A percentile compares a stretch with the other conserved stretches of the same genome.
Conservation (phyloP, 2,888 invertebrate species). For the Rhaphigaster nebulosa region DNA sequence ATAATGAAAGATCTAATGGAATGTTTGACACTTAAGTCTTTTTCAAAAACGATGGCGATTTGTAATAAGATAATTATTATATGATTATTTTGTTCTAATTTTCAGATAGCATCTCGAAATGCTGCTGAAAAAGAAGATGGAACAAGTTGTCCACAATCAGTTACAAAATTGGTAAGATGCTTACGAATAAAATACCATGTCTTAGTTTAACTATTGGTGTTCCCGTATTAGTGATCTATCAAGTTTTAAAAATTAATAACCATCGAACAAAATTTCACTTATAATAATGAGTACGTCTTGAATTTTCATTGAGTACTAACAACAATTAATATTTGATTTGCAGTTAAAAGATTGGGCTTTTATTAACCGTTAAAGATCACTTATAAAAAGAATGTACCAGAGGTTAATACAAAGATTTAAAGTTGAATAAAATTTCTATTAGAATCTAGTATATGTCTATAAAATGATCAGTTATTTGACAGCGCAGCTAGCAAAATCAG, state of each 20-base stretch:
- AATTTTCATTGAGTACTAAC: neutral
- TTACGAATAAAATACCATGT: neutral
- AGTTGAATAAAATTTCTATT: neutral
- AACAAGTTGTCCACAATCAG: neutral
- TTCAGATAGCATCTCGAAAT: constrained; percentile 65
- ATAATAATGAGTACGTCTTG: too few species aligned
- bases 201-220: neutral
- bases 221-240: neutral
- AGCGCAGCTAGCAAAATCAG: neutral
- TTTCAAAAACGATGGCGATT: too few species aligned
- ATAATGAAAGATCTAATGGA: too few species aligned
- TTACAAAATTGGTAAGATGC: neutral
- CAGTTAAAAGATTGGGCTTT: neutral
- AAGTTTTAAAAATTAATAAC: neutral
- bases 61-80: neutral
- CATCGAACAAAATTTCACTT: neutral
- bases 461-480: neutral
- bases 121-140: constrained; percentile 51
- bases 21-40: too few species aligned
- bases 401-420: neutral
- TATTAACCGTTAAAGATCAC: neutral
- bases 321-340: neutral
- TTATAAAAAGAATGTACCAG: too few species aligned
- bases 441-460: too few species aligned
- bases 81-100: constrained; percentile 8